Evolutionary conservation across 1,140 invertebrate species (phyloP), one percentile per base, ranked within the genome.

Genomic region (Saccostrea cuccullata): DNA sequence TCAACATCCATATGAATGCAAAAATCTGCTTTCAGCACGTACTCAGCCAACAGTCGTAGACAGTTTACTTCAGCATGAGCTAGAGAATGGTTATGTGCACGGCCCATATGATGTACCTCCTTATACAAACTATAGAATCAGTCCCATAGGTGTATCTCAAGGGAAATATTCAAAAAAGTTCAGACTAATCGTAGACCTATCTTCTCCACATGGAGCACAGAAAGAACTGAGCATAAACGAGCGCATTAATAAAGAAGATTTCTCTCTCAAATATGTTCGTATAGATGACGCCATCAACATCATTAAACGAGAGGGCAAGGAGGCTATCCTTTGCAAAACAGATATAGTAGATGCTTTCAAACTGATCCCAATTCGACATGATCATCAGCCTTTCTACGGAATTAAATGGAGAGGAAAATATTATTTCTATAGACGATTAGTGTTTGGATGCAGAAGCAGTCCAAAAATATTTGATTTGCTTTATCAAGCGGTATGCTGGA

Each of bases 251-350:
- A 36, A 36, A 36, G 30, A 36, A 36, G 30, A 36, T 36, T 36
- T 36, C 30, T 36, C 30, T 36, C 55, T 90, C 67, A 12, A 26
- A 4, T 88, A 87, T 64, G 70, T 90, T 67, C 84, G 47, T 17
- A 87, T 91, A 15, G 89, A 90, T 83, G 86, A 91, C 82, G 90
- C 89, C 8, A 90, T 90, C 0, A 23, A 84, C 55, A 23, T 85
- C 0, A 90, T 91, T 13, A 70, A 70, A 47, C 26, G 56, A 23
- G 58, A 55, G 6, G 87, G 90, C 1, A 40, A 70, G 55, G 85
- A 85, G 13, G 20, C 82, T 1, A 11, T 23, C 0, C n/a, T 88
- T n/a, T 88, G 82, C 15, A 90, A 90, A 86, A 56, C 30, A 26
- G 89, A 90, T 60, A 88, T 91, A 23, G 17, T 67, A 30, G 56